phyloP scores from a whole-genome alignment of 2,113 vertebrate genomes.

The Ochotona princeps region DNA sequence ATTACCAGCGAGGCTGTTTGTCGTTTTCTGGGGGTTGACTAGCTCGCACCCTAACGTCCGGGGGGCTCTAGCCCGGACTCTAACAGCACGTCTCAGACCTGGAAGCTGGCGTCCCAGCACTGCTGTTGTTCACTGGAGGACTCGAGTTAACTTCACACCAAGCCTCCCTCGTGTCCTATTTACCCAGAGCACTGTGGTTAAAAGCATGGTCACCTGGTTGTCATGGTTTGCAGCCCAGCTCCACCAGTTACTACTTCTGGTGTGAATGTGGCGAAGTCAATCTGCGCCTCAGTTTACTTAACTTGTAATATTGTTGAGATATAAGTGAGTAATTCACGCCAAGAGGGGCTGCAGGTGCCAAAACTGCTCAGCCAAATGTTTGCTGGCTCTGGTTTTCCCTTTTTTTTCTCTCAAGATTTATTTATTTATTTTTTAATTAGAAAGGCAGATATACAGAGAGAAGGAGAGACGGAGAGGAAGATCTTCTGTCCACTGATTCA shows the following conservation, averaged over 20 bases:
- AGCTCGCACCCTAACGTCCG: too few species aligned
- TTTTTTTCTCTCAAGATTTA: too few species aligned
- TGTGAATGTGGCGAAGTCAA: not conserved
- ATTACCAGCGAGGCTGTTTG: too few species aligned
- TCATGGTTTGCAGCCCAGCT: not conserved
- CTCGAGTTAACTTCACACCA: not conserved
- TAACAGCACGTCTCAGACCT: not conserved
- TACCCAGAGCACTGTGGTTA: not conserved
- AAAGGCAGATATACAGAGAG: too few species aligned
- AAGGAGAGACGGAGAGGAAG: too few species aligned
- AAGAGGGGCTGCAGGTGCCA: too few species aligned
- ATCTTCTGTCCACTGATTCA: too few species aligned
- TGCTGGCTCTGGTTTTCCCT: too few species aligned
- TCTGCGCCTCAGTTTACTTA: not conserved
- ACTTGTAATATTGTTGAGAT: not conserved
- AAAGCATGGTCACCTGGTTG: not conserved
- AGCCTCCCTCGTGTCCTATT: not conserved
- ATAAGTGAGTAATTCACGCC: not conserved
- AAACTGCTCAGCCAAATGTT: too few species aligned
- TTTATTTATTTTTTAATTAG: too few species aligned
- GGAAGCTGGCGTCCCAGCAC: not conserved
- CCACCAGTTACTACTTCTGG: accelerated
- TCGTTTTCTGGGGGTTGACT: too few species aligned
- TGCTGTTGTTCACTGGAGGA: not conserved
- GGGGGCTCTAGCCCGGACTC: too few species aligned